Base-by-base conservation (phyloP, 2,113 vertebrate species). In the Malurus cyaneus region DNA sequence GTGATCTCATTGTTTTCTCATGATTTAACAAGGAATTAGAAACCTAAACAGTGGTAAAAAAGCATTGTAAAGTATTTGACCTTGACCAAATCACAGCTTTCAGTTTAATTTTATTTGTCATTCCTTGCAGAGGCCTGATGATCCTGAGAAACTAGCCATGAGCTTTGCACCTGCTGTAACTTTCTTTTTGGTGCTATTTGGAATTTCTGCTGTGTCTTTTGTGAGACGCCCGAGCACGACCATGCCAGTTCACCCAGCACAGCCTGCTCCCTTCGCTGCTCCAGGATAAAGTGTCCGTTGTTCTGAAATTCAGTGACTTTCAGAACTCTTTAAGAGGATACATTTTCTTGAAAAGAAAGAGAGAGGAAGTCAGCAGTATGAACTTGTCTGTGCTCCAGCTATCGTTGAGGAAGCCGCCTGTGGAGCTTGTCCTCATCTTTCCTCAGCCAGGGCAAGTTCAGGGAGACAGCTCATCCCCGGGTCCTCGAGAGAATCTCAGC, bases 41-140 rank as follows among this genome's bases (percentile, higher is more conserved):
- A 96, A 74, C 47, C 71, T 86, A 62, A 87, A 44, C 34, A 41
- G 50, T 23, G 46, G 46, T 62, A 80, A 91, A 94, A 94, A 88
- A 21, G 23, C 34, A 42, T 53, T 86, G 12, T 6, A 18, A 89
- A 73, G 9, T 80, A 88, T 83, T 49, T 95, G 64, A 73, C 80
- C 85, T 95, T 94, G 85, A 67, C 44, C 47, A 86, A 93, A 88
- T 49, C 26, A 56, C 25, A 64, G 47, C 42, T 83, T 91, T 65
- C 34, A 62, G 23, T 90, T 93, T 34, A 24, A 56, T 91, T 96
- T 91, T 70, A 59, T 66, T 86, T 93, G 94, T 69, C n/a, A 50
- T 74, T 94, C 74, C 64, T 60, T 62, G 42, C 21, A 31, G 50
- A 94, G 64, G 7, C 56, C 62, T 80, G 81, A 88, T 83, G 59